A percentile compares a stretch with the other conserved stretches of the same genome.
Conservation (phyloP, 2,888 invertebrate genomes). For the Eupithecia vulgata region DNA sequence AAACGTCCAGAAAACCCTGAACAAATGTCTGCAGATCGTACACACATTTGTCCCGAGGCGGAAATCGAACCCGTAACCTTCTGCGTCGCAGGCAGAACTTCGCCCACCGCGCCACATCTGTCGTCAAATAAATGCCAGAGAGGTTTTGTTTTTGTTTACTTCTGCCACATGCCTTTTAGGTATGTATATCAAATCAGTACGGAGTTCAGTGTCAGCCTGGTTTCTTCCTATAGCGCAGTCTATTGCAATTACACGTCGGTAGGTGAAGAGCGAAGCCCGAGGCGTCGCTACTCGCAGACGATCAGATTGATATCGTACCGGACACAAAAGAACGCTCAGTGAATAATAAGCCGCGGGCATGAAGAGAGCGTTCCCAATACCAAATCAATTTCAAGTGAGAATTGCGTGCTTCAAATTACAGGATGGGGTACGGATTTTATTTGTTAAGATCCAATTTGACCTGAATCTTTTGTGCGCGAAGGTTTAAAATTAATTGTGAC, state of each 20-base stretch:
- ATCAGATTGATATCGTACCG: slow-evolving; percentile 77
- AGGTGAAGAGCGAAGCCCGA: slow-evolving; percentile 66
- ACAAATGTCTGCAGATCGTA: too few relatives aligned
- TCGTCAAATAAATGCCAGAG: neutral
- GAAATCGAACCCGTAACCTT: too few relatives aligned
- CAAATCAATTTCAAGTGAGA: slow-evolving; percentile 42
- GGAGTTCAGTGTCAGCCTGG: slow-evolving; percentile 3
- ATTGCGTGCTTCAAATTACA: slow-evolving; percentile 41
- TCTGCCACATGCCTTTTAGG: neutral
- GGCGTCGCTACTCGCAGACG: slow-evolving; percentile 66
- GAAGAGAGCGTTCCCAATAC: slow-evolving; percentile 45
- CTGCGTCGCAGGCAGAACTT: too few relatives aligned
- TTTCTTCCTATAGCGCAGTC: slow-evolving; percentile 16
- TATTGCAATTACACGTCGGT: slow-evolving; percentile 71
- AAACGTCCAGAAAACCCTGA: too few relatives aligned
- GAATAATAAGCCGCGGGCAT: slow-evolving; percentile 71
- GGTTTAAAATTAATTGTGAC: slow-evolving; percentile 9
- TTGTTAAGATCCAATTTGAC: slow-evolving; percentile 18
- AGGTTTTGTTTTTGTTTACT: neutral
- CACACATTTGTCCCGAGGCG: too few relatives aligned
- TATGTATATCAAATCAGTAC: neutral
- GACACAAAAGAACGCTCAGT: slow-evolving; percentile 75
- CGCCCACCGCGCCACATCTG: too few relatives aligned
- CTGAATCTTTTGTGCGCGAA: slow-evolving; percentile 13
- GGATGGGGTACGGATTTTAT: slow-evolving; percentile 26